Conservation (phyloP, 2,888 invertebrate species). For the Megalurothrips usitatus region DNA sequence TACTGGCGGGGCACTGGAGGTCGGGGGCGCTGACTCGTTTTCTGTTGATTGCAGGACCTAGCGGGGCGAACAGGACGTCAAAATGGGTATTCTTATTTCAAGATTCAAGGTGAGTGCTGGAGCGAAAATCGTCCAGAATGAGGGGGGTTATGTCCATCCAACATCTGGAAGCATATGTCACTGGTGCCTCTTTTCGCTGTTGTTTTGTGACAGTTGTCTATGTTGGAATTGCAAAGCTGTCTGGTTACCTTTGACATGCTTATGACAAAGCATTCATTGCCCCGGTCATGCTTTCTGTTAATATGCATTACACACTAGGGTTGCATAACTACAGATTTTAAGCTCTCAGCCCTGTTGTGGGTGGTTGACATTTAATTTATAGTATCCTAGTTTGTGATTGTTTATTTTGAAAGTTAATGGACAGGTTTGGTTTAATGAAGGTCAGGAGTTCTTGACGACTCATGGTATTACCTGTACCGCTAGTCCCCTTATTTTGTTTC, state of each 20-base stretch:
- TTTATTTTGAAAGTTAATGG: too few relatives aligned
- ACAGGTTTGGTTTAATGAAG: too few relatives aligned
- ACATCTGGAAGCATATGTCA: neutral
- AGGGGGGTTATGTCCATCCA: neutral
- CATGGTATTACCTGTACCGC: neutral
- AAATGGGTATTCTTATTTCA: conserved; percentile 3
- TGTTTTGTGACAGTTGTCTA: neutral
- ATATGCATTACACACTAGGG: too few relatives aligned
- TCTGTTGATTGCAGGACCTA: neutral
- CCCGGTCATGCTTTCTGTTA: neutral
- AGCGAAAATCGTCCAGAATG: neutral
- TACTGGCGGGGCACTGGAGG: neutral
- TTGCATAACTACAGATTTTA: too few relatives aligned
- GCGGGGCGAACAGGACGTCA: neutral
- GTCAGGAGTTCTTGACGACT: neutral
- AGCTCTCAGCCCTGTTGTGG: too few relatives aligned
- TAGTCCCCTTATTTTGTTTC: too few relatives aligned
- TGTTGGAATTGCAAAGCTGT: neutral
- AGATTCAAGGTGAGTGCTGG: conserved; percentile 7
- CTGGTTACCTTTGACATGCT: neutral
- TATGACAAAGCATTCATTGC: neutral
- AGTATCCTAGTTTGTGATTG: too few relatives aligned
- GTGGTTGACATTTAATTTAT: too few relatives aligned
- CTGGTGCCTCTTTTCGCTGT: neutral
- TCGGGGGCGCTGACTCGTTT: neutral